Conservation (phyloP, 2,888 invertebrate species). For the Myopa tessellatipennis region DNA sequence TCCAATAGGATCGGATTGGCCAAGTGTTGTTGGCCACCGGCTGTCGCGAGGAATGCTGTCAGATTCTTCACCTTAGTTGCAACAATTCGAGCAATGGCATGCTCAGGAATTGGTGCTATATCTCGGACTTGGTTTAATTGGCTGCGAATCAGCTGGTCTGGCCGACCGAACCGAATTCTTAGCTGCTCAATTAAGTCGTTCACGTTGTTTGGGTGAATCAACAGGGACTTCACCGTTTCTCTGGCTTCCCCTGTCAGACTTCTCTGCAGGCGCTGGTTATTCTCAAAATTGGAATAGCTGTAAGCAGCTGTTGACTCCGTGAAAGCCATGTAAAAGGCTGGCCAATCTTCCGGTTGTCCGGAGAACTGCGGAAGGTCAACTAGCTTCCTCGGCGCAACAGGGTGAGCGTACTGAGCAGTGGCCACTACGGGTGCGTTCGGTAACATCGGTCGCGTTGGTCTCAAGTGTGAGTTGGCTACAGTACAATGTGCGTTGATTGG, state of each 20-base stretch:
- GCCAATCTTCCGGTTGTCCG: not conserved
- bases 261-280: not conserved
- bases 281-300: no score
- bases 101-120: not conserved
- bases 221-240: no score
- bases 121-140: not conserved
- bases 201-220: no score
- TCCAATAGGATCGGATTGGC: slow-evolving; percentile 5
- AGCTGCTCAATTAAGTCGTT: no score
- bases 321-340: no score
- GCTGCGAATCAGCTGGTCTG: not conserved
- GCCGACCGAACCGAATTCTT: not conserved
- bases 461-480: no score
- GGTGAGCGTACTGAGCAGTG: not conserved
- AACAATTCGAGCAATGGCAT: not conserved
- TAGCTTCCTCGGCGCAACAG: not conserved
- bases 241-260: not conserved
- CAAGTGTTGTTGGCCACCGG: slow-evolving; percentile 8
- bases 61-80: not conserved
- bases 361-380: not conserved
- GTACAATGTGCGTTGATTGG: no score
- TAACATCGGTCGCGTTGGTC: no score
- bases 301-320: no score
- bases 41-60: slow-evolving; percentile 13
- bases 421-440: no score